Evolutionary conservation across 2,888 invertebrate genomes (phyloP).

Genomic region (Portevinia maculata): DNA sequence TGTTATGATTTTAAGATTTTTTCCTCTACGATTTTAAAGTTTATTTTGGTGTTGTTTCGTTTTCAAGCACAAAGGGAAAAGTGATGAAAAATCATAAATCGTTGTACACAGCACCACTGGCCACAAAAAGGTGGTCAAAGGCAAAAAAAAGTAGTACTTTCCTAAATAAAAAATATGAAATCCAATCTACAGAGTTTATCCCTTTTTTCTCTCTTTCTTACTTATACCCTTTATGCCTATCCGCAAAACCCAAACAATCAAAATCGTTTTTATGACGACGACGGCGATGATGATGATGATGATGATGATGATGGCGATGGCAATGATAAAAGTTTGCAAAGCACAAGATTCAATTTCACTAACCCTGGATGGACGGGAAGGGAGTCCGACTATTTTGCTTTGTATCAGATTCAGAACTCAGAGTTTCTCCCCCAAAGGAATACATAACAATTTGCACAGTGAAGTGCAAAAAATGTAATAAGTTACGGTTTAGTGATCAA

Average conservation of each 20-base stretch:
- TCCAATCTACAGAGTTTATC: slow-evolving; percentile 14
- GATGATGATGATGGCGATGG: slow-evolving; percentile 52
- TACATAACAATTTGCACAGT: slow-evolving; percentile 73
- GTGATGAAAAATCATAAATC: slow-evolving; percentile 70
- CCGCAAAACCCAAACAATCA: slow-evolving; percentile 65
- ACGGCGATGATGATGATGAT: slow-evolving; percentile 32
- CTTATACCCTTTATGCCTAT: slow-evolving; percentile 15
- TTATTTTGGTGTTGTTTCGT: background rate
- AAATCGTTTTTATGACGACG: slow-evolving; percentile 68
- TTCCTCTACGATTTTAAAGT: background rate
- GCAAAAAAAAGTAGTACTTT: slow-evolving; percentile 1
- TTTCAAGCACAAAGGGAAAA: slow-evolving; percentile 26
- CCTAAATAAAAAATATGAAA: slow-evolving; percentile 24
- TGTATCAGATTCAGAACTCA: background rate
- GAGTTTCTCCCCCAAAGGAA: slow-evolving; percentile 49
- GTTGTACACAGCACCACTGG: slow-evolving; percentile 32
- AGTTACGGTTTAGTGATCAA: slow-evolving; percentile 73
- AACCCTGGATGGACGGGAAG: slow-evolving; percentile 21
- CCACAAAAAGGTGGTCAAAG: slow-evolving; percentile 66
- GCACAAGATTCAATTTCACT: slow-evolving; percentile 73
- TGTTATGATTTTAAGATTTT: slow-evolving; percentile 6
- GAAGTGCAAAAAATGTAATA: slow-evolving; percentile 74
- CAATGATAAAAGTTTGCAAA: slow-evolving; percentile 73
- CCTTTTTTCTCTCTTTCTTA: slow-evolving; percentile 1
- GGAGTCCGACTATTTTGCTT: slow-evolving; percentile 27